Base-by-base conservation (phyloP, 53 echinoderm and acorn worm species). In the Mesocentrotus franciscanus region DNA sequence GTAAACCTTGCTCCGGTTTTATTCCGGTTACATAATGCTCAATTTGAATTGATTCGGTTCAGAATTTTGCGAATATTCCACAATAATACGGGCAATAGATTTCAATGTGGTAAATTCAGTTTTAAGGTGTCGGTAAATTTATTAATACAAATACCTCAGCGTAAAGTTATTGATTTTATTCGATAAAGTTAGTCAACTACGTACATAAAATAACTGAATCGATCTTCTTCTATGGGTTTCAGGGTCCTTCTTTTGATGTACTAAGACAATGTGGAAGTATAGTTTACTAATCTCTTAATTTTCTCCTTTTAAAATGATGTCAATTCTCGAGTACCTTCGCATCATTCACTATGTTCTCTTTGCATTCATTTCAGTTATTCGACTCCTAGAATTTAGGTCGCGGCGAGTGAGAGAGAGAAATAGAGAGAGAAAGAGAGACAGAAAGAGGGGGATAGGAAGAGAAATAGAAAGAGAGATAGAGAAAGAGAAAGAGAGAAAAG, bases 331-430 rank as follows among this genome's bases (percentile, higher is more conserved):
- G 33, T 6, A 81, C 36, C 12, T 9, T 81, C 42, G 42, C 36
- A 5, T 81, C 61, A 60, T 61, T 90, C 61, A 60, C 60, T n/a
- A n/a, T 60, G 61, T 27, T 27, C 90, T 27, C 60, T 56, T 56
- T 90, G 90, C 33, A 58, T 90, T 90, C 42, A 81, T 81, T 81
- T 27, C 20, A 10, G 81, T 81, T 27, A 81, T 42, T 42, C 81
- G 39, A 81, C 81, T 81, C 81, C 42, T 39, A 7, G 33, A 18
- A 42, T 81, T 11, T 81, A 42, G 81, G 81, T 81, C 42, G 74
- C 30, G 12, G 42, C 18, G 18, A 22, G 17, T 10, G 75, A 27
- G 27, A 30, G 27, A 1, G 75, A 27, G 75, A n/a, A 12, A 24
- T 30, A 24, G 74, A 22, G 10, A 74, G 74, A n/a, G 29, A n/a